Evolutionary conservation across 53 echinoderm and acorn worm species (phyloP), one percentile per base, ranked within the genome.

Genomic region (Astropecten irregularis): DNA sequence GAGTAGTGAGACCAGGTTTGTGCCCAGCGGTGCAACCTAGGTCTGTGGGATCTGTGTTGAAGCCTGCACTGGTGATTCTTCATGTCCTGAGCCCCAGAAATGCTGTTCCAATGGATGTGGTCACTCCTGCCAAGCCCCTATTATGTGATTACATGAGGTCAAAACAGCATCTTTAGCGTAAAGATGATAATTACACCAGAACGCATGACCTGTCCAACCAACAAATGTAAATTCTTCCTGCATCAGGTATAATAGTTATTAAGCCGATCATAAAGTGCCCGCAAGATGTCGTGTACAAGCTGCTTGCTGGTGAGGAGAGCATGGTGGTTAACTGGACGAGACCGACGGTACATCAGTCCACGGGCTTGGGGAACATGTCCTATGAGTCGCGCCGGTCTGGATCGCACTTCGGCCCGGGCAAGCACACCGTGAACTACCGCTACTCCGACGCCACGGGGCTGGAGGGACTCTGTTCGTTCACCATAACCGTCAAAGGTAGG

Each of bases 31-130:
- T 42, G 42, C 42, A 8, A 11, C 6, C 42, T 6, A 11, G 6
- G 42, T 42, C 42, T 6, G 6, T 42, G 42, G 42, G 11, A 42
- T 42, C 42, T 42, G 42, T 42, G 42, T 42, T 11, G 42, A 42
- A 11, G 42, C 6, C 11, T 42, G 42, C 42, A 42, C 11, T 11
- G 42, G 11, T 11, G 42, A 42, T 11, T 42, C 42, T 11, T 6
- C 42, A 8, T 84, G 71, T 44, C 38, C 56, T 23, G 39, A 23
- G 9, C 68, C 53, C 38, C 69, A 84, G 57, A 84, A 84, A 37
- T 70, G 84, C 29, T 70, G 84, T 54, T 84, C 71, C 44, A 69
- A 70, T 42, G 71, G 69, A 54, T 84, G 69, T 42, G 42, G 42
- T 42, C 42, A 42, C 42, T 6, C 11, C 6, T 42, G 42, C 42